A percentile compares a stretch with the other conserved stretches of the same genome.
phyloP scores from a whole-genome alignment of 2,888 invertebrate species.

The Tanypteryx hageni region DNA sequence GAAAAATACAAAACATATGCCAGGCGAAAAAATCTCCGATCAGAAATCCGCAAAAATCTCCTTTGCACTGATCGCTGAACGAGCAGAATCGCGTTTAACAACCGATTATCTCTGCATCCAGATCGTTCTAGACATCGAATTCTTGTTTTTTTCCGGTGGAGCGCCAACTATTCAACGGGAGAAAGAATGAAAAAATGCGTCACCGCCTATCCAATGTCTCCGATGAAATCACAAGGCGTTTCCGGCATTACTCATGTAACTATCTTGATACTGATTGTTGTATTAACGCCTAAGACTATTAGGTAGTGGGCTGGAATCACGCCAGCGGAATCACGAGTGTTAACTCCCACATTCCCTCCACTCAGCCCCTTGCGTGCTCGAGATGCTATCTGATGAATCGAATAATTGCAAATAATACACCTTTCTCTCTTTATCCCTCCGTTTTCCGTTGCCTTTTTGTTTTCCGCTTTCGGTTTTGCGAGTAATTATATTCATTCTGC shows the following conservation, averaged over 20 bases:
- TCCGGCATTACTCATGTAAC: conserved; percentile 26
- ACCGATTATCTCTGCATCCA: too few species aligned
- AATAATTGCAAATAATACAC: background rate
- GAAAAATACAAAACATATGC: too few species aligned
- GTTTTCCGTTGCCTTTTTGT: background rate
- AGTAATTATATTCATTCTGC: too few species aligned
- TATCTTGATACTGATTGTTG: background rate
- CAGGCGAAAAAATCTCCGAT: too few species aligned
- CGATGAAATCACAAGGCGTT: conserved; percentile 10
- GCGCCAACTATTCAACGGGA: background rate
- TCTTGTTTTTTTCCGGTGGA: too few species aligned
- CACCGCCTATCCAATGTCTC: background rate
- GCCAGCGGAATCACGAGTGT: background rate
- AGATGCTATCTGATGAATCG: background rate
- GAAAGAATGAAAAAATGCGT: background rate
- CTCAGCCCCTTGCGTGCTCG: background rate
- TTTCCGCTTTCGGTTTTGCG: too few species aligned
- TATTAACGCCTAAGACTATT: conserved; percentile 14
- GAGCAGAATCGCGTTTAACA: too few species aligned
- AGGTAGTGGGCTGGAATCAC: background rate
- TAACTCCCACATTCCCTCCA: background rate
- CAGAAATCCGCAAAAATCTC: too few species aligned
- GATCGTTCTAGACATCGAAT: too few species aligned
- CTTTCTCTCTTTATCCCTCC: background rate
- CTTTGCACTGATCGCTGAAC: too few species aligned